phyloP scores from a whole-genome alignment of 2,113 vertebrate species.

The Gambusia holbrooki region DNA sequence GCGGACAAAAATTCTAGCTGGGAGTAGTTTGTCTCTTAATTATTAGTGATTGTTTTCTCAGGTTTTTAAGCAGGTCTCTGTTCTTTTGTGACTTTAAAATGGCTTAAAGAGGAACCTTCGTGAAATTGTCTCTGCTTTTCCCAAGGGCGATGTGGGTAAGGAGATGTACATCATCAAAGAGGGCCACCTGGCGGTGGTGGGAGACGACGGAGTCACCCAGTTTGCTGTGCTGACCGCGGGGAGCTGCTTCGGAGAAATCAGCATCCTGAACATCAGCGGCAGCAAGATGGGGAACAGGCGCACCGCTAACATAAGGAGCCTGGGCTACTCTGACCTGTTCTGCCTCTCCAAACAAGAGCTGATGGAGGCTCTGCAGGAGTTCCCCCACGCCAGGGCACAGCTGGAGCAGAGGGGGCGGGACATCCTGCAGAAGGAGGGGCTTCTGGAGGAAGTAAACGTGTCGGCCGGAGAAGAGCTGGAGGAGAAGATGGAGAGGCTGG shows the following conservation, averaged over 20 bases:
- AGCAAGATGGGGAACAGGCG: slow-evolving; percentile 98
- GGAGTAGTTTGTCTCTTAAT: too few species aligned
- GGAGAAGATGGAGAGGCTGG: slow-evolving; percentile 88
- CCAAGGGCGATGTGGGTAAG: slow-evolving; percentile 90
- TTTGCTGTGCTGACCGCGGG: slow-evolving; percentile 88
- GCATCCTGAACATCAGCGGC: slow-evolving; percentile 95
- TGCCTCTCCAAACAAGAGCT: slow-evolving; percentile 96
- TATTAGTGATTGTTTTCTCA: too few species aligned
- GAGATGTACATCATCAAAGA: slow-evolving; percentile 99
- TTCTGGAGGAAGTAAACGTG: slow-evolving; percentile 88
- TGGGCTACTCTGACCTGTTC: slow-evolving; percentile 97
- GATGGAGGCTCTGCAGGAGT: slow-evolving; percentile 94
- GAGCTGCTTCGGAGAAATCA: slow-evolving; percentile 98
- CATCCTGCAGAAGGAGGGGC: slow-evolving; percentile 94
- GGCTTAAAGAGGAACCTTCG: neutral
- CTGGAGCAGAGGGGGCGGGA: slow-evolving; percentile 93
- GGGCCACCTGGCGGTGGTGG: slow-evolving; percentile 92
- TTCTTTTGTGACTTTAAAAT: too few species aligned
- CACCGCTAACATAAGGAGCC: slow-evolving; percentile 92
- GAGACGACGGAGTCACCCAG: slow-evolving; percentile 89
- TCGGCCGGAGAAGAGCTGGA: slow-evolving; percentile 79
- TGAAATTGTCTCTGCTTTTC: neutral
- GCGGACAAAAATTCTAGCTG: too few species aligned
- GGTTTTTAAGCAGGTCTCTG: too few species aligned
- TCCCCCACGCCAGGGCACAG: slow-evolving; percentile 91